These are phyloP conservation scores for Brachyalestes nurse DNA, from an alignment of 2,797 vertebrate genomes.

Conservation along the genomic window DNA sequence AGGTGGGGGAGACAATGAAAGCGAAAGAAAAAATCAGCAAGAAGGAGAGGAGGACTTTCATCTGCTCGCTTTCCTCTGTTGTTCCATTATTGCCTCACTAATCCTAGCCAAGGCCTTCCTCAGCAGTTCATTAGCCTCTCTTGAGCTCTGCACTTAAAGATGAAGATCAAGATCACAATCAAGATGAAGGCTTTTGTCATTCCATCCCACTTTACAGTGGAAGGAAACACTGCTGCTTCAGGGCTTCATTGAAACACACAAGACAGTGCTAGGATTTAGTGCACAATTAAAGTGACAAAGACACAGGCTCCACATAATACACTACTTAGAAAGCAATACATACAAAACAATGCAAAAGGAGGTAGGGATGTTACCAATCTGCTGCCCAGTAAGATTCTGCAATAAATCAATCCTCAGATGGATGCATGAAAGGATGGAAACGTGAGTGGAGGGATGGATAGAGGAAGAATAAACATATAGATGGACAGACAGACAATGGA, in stretches of 20 bases:
- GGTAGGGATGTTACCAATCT: too few relatives aligned
- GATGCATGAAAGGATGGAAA: background rate
- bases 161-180: background rate
- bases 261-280: background rate
- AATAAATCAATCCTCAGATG: background rate
- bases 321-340: too few relatives aligned
- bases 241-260: background rate
- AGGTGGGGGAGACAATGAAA: constrained; percentile 63
- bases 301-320: background rate
- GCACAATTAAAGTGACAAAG: background rate
- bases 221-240: background rate
- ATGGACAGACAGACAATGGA: background rate
- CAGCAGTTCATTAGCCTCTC: background rate
- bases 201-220: background rate
- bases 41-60: constrained; percentile 53
- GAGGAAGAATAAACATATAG: background rate
- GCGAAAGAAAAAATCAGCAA: constrained; percentile 49
- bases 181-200: background rate
- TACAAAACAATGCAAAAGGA: too few relatives aligned
- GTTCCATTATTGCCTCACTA: constrained; percentile 12
- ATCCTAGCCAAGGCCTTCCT: background rate
- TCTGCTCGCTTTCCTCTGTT: constrained; percentile 35
- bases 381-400: background rate
- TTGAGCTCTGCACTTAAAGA: background rate
- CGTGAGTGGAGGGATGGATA: background rate